Conservation (phyloP, 2,797 vertebrate species). For the Gymnoscopelus microlampas region DNA sequence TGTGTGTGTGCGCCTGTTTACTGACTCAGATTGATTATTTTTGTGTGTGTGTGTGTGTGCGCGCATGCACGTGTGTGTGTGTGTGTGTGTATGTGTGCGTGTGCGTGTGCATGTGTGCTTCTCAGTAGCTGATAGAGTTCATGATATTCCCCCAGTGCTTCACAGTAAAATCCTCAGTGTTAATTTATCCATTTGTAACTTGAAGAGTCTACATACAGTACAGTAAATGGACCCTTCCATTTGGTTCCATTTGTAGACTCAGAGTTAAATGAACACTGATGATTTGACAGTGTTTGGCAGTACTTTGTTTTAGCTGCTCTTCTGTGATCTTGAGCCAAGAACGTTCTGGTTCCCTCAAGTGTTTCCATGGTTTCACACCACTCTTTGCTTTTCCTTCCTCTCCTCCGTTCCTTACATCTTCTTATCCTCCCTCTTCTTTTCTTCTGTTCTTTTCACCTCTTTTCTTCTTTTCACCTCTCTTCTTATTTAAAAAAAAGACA, state of each 20-base stretch:
- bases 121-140: conserved; percentile 10
- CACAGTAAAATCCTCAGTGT: too few species aligned
- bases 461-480: conserved; percentile 19
- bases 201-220: too few species aligned
- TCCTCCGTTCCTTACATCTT: not conserved
- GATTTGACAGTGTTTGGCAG: conserved; percentile 46
- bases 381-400: not conserved
- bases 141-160: conserved; percentile 55
- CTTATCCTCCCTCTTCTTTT: conserved; percentile 30
- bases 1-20: conserved; percentile 1
- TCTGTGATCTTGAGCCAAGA: conserved; percentile 59
- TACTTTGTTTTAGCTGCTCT: conserved; percentile 65
- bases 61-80: not conserved
- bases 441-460: conserved; percentile 42
- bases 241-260: not conserved
- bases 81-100: too few species aligned
- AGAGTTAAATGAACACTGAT: not conserved
- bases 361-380: conserved; percentile 47
- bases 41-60: not conserved
- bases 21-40: not conserved
- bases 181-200: too few species aligned
- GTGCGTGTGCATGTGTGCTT: not conserved
- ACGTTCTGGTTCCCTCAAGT: conserved; percentile 61
- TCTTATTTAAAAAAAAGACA: not conserved
- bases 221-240: too few species aligned